Evolutionary conservation across 2,113 vertebrate genomes (phyloP).

Genomic region (Aramus guarauna): DNA sequence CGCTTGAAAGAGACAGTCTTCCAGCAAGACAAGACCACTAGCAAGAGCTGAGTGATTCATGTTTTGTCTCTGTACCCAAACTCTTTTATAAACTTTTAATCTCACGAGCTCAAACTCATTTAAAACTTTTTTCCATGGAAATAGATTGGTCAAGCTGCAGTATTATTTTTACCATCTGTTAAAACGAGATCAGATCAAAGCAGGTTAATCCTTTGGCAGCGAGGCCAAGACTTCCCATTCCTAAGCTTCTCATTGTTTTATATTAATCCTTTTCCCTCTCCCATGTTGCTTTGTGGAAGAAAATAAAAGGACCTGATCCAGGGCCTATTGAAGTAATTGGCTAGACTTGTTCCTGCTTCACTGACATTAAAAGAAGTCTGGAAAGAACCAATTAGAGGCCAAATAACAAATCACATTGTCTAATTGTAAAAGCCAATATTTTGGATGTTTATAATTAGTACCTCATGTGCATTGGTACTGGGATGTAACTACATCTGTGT

Average conservation of each 20-base stretch:
- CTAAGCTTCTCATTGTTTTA: slow-evolving; percentile 31
- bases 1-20: neutral
- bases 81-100: neutral
- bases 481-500: neutral
- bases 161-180: slow-evolving; percentile 50
- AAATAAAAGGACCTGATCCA: slow-evolving; percentile 6
- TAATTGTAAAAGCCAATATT: neutral
- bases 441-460: neutral
- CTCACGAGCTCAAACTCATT: neutral
- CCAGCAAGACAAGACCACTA: neutral
- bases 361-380: neutral
- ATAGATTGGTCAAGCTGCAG: slow-evolving; percentile 32
- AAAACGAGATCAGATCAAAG: slow-evolving; percentile 20
- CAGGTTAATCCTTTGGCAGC: slow-evolving; percentile 18
- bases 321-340: neutral
- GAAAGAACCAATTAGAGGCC: neutral
- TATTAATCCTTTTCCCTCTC: slow-evolving; percentile 23
- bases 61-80: neutral
- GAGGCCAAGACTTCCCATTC: neutral
- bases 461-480: neutral
- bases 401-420: neutral
- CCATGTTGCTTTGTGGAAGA: neutral
- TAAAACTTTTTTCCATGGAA: neutral
- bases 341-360: neutral
- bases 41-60: neutral